A percentile compares a stretch with the other conserved stretches of the same genome.
phyloP scores from a whole-genome alignment of 2,888 invertebrate genomes.

The Blera fallax region DNA sequence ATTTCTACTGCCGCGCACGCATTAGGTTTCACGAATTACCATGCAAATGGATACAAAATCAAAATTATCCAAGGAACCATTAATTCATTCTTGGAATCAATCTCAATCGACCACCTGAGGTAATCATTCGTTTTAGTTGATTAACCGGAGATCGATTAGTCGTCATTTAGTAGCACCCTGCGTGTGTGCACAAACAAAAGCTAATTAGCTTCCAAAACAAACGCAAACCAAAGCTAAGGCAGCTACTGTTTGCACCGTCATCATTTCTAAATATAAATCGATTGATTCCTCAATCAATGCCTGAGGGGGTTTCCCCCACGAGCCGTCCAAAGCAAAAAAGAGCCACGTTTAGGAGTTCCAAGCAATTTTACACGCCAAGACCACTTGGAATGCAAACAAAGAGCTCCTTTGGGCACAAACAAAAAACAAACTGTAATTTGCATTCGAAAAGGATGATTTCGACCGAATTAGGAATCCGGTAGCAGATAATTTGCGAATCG shows the following conservation, averaged over 20 bases:
- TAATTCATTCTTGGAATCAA: slow-evolving; percentile 53
- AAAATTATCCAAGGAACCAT: too few relatives aligned
- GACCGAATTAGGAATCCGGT: slow-evolving; percentile 59
- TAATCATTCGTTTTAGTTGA: slow-evolving; percentile 37
- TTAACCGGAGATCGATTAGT: slow-evolving; percentile 55
- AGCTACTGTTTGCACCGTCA: slow-evolving; percentile 60
- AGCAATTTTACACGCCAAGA: slow-evolving; percentile 56
- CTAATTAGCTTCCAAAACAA: slow-evolving; percentile 38
- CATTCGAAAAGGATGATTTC: slow-evolving; percentile 45
- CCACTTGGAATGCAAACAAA: slow-evolving; percentile 53
- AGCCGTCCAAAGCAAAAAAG: neutral
- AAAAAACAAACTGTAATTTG: slow-evolving; percentile 45
- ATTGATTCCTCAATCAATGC: slow-evolving; percentile 59
- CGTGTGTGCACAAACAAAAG: slow-evolving; percentile 13
- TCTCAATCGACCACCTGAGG: slow-evolving; percentile 30
- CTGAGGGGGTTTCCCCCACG: slow-evolving; percentile 31
- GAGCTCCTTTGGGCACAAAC: neutral
- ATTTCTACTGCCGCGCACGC: too few relatives aligned
- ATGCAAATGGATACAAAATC: neutral
- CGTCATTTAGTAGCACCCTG: slow-evolving; percentile 26
- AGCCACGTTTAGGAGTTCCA: slow-evolving; percentile 7
- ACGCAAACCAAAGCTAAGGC: neutral
- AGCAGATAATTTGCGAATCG: slow-evolving; percentile 64
- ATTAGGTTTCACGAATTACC: too few relatives aligned
- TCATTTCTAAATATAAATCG: slow-evolving; percentile 67